These are phyloP conservation scores for Parnassius glacialis DNA, from an alignment of 2,888 invertebrate species.

Conservation along the genomic window DNA sequence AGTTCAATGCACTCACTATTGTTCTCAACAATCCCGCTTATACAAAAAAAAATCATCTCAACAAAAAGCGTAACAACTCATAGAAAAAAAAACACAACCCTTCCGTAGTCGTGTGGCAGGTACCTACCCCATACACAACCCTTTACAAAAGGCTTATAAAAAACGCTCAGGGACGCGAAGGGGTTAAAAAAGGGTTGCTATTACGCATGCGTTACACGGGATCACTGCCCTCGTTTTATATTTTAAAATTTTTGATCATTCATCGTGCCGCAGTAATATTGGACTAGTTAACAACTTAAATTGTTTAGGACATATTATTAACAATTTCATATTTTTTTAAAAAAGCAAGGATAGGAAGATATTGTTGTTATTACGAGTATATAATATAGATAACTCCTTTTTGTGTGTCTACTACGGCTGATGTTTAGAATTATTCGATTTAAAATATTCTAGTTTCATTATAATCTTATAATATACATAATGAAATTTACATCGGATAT, in stretches of 20 bases:
- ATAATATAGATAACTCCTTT: no score
- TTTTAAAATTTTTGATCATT: constrained; percentile 59
- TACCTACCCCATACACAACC: constrained; percentile 77
- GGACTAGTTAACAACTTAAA: no score
- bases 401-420: constrained; percentile 2
- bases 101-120: constrained; percentile 74
- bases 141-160: constrained; percentile 77
- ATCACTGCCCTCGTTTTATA: constrained; percentile 72
- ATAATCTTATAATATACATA: not conserved
- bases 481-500: constrained; percentile 2
- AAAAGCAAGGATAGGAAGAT: no score
- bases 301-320: no score
- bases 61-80: constrained; percentile 59
- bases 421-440: not conserved
- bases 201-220: constrained; percentile 75
- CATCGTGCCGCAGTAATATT: constrained; percentile 1
- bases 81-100: constrained; percentile 74
- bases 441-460: not conserved
- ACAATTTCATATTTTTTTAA: no score
- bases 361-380: no score
- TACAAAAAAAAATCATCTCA: constrained; percentile 60
- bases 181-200: constrained; percentile 78
- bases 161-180: constrained; percentile 74
- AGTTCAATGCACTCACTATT: constrained; percentile 75
- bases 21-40: constrained; percentile 51